Conservation (phyloP, 2,113 vertebrate genomes). For the Eurystomus gularis region DNA sequence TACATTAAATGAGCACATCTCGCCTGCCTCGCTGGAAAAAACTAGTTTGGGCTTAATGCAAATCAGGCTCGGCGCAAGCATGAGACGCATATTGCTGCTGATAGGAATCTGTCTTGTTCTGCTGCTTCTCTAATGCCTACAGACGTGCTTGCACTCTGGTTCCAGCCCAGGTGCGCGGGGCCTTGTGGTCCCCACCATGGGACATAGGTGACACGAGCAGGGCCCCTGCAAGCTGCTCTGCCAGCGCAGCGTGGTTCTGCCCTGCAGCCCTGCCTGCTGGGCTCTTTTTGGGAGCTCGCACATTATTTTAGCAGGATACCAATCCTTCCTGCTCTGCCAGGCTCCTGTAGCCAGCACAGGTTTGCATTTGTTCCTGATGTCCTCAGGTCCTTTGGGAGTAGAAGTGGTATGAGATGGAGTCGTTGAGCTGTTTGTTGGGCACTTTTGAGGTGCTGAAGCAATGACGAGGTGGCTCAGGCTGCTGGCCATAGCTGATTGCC, state of each 20-base stretch:
- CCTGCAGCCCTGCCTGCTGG: neutral
- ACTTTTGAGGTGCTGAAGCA: neutral
- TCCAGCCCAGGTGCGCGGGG: accelerated
- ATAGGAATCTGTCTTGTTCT: neutral
- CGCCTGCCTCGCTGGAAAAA: neutral
- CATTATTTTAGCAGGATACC: accelerated
- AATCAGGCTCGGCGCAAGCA: neutral
- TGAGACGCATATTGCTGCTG: neutral
- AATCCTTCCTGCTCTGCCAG: neutral
- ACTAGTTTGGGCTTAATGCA: neutral
- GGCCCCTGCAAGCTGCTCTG: neutral
- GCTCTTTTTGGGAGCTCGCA: neutral
- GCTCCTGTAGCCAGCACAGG: accelerated
- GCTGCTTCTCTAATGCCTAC: neutral
- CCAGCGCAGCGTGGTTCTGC: accelerated
- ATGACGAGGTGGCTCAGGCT: accelerated
- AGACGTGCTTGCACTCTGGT: accelerated
- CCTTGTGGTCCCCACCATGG: accelerated
- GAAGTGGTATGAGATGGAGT: neutral
- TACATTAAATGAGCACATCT: neutral
- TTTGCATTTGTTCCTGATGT: neutral
- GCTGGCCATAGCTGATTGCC: neutral
- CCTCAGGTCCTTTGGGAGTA: neutral
- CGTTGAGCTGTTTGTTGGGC: neutral
- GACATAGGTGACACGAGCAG: accelerated